Evolutionary conservation across 2,888 invertebrate species (phyloP).

Genomic region (Colletes collaris): DNA sequence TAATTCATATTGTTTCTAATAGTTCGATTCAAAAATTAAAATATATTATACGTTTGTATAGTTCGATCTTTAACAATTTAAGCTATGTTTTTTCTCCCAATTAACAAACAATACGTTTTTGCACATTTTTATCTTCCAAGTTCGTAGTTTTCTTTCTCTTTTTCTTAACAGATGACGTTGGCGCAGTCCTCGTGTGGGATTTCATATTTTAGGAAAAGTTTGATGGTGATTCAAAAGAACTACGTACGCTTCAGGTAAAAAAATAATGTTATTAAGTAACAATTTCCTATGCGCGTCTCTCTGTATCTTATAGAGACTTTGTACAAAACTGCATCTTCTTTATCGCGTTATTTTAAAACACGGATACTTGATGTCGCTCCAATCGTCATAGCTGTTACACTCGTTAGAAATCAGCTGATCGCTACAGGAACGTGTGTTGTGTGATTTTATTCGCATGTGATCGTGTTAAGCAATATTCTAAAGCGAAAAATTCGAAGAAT

Average conservation of each 20-base stretch:
- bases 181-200: not conserved
- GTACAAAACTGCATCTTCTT: too few species aligned
- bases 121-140: not conserved
- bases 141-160: not conserved
- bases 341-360: too few species aligned
- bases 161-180: slow-evolving; percentile 7
- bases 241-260: too few species aligned
- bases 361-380: too few species aligned
- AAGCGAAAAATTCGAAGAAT: not conserved
- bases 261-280: too few species aligned
- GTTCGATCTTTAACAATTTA: not conserved
- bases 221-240: too few species aligned
- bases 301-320: too few species aligned
- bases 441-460: not conserved
- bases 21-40: not conserved
- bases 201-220: too few species aligned
- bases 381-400: too few species aligned
- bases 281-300: too few species aligned
- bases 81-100: not conserved
- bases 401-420: slow-evolving; percentile 32
- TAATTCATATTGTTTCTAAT: too few species aligned
- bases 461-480: slow-evolving; percentile 20
- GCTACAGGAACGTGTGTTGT: not conserved
- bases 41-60: not conserved
- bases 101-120: too few species aligned